Conservation (phyloP, 1,140 invertebrate species). For the Drosophila melanica region DNA sequence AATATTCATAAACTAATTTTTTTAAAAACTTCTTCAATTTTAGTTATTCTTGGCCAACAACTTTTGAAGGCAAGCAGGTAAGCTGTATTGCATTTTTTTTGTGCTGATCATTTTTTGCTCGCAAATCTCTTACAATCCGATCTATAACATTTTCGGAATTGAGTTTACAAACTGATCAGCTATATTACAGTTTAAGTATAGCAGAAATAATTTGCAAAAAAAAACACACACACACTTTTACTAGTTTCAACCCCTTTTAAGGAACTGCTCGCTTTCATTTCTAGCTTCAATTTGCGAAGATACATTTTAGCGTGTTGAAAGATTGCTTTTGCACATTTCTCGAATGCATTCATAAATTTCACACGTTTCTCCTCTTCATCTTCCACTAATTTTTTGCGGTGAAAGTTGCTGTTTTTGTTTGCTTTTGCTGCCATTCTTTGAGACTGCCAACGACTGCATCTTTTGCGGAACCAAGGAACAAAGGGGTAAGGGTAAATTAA, state of each 20-base stretch:
- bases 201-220: no score
- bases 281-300: neutral
- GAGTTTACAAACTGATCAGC: no score
- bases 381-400: conserved; percentile 47
- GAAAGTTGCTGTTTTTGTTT: conserved; percentile 65
- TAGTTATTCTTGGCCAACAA: no score
- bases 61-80: no score
- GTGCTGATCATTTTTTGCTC: no score
- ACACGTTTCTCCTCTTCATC: conserved; percentile 43
- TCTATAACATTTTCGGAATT: no score
- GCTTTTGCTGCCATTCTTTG: conserved; percentile 38
- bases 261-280: neutral
- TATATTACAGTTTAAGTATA: no score
- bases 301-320: conserved; percentile 46
- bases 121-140: no score
- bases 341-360: conserved; percentile 48
- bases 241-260: neutral
- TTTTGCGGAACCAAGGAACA: neutral
- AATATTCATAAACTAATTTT: no score
- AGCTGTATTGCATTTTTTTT: no score
- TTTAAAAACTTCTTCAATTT: no score
- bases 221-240: no score
- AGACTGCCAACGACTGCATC: conserved; percentile 10
- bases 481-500: conserved; percentile 58
- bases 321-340: conserved; percentile 32